Evolutionary conservation across 2,888 invertebrate species (phyloP), one percentile per base, ranked within the genome.

Genomic region (Timema podura): DNA sequence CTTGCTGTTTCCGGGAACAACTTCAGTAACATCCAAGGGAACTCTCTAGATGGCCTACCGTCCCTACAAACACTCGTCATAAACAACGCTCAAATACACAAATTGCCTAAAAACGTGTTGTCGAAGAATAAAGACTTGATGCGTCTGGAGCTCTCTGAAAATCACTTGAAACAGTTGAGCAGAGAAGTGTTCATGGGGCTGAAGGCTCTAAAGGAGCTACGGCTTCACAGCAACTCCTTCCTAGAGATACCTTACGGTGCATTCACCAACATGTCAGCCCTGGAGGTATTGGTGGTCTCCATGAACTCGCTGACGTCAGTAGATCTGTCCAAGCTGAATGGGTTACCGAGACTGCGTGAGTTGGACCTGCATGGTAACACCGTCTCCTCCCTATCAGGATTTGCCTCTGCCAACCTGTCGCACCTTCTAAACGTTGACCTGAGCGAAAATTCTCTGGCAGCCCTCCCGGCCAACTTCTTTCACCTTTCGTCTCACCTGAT

Each of bases 391-490:
- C 79, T 92, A 70, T 88, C 89, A 45, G 92, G 92, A 13, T 92
- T 93, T 78, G 90, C 89, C 74, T 87, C 89, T 0, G 89, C 90
- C 0, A 89, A 90, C 75, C 83, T 93, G 67, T 90, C 90, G 45
- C 91, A 90, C 76, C 81, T 94, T 64, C 82, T 90, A 48, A 87
- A 87, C 10, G 87, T 93, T 71, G 91, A 93, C 80, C 84, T 94
- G 70, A 91, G 91, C 76, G 87, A 87, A 70, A 94, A 94, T 79
- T 84, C 87, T 75, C 80, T 94, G 74, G 86, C 91, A 48, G 89
- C 91, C 71, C 83, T 94, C 74, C 92, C 93, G 48, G 89, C 90
- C 44, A 93, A 93, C 80, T 93, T 94, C 81, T 89, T 94, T 74
- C 87, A 89, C 75, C 87, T 90, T 78, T 90, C 92, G 9, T 83